Percentiles rank a stretch among this genome's conserved stretches.
phyloP scores from a whole-genome alignment of 2,113 vertebrate species.

The Zootoca vivipara region DNA sequence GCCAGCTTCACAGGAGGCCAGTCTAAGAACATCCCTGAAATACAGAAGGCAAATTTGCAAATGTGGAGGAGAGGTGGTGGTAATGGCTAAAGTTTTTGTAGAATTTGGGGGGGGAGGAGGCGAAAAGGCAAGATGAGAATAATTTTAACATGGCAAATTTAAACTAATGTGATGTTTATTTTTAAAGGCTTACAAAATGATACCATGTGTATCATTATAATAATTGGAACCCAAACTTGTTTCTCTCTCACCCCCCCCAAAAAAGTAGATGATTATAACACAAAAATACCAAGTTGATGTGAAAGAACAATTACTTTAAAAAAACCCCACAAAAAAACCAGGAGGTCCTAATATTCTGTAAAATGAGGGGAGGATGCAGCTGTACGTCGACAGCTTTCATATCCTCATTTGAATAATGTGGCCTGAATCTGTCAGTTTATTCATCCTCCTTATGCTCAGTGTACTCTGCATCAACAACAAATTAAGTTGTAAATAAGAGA shows the following conservation, averaged over 20 bases:
- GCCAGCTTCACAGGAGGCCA: slow-evolving; percentile 39
- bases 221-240: slow-evolving; percentile 77
- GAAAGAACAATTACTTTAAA: slow-evolving; percentile 78
- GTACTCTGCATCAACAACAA: slow-evolving; percentile 92
- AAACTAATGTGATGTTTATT: slow-evolving; percentile 78
- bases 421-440: slow-evolving; percentile 96
- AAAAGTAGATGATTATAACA: slow-evolving; percentile 76
- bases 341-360: slow-evolving; percentile 88
- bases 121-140: background rate
- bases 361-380: slow-evolving; percentile 87
- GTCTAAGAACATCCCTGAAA: slow-evolving; percentile 18
- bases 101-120: slow-evolving; percentile 27
- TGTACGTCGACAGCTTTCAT: slow-evolving; percentile 91
- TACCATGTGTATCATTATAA: slow-evolving; percentile 71
- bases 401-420: slow-evolving; percentile 99
- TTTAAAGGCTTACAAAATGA: slow-evolving; percentile 75
- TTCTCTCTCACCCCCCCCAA: background rate
- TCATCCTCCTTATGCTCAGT: slow-evolving; percentile 93
- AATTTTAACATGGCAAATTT: slow-evolving; percentile 71
- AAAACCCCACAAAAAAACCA: slow-evolving; percentile 55
- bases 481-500: slow-evolving; percentile 98
- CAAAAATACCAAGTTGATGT: slow-evolving; percentile 76
- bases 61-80: background rate
- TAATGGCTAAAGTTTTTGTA: slow-evolving; percentile 60
- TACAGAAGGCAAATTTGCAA: slow-evolving; percentile 33